These are phyloP conservation scores for Champsocephalus gunnari DNA, from an alignment of 2,797 vertebrate genomes.

Conservation along the genomic window DNA sequence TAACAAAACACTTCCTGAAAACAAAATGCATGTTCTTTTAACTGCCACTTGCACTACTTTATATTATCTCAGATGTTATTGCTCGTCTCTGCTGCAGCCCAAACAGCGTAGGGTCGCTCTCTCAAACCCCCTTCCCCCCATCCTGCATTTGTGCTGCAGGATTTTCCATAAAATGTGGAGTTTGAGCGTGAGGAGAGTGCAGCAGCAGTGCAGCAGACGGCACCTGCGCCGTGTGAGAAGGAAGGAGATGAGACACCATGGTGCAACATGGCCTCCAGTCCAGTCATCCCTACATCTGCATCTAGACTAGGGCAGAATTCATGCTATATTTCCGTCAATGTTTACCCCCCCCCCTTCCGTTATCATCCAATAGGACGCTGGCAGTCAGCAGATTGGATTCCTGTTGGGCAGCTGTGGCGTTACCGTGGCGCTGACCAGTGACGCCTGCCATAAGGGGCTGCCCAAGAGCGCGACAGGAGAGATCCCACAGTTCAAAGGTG, in stretches of 20 bases:
- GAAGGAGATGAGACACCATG: not conserved
- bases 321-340: not conserved
- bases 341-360: not conserved
- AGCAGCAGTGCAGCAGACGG: constrained; percentile 16
- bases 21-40: no score
- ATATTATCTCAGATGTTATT: not conserved
- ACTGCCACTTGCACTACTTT: no score
- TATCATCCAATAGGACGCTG: constrained; percentile 89
- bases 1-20: not conserved
- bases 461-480: constrained; percentile 98
- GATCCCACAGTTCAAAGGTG: constrained; percentile 99
- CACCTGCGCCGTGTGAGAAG: no score
- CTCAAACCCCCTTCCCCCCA: constrained; percentile 15
- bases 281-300: not conserved
- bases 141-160: constrained; percentile 55
- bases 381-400: constrained; percentile 99
- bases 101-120: constrained; percentile 5
- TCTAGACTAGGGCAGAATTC: not conserved
- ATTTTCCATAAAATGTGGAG: constrained; percentile 50
- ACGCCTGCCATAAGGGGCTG: constrained; percentile 98
- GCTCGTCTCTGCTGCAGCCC: constrained; percentile 18
- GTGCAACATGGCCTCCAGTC: not conserved
- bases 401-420: constrained; percentile 98
- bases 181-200: not conserved
- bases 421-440: constrained; percentile 97